Base-by-base conservation (phyloP, 2,888 invertebrate species). In the Amiota mariae region DNA sequence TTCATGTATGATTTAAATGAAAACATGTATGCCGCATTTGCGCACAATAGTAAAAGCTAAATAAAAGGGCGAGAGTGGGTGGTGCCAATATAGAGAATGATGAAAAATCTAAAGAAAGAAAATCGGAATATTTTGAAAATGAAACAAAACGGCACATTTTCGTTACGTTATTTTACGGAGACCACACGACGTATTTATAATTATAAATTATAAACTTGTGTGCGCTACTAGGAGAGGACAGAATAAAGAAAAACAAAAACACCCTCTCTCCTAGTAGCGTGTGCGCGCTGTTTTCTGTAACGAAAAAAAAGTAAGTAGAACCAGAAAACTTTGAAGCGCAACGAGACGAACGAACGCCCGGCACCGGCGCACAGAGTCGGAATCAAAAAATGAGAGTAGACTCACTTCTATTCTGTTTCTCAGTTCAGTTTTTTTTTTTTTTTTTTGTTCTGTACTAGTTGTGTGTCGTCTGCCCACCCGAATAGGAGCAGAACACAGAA, bases 321-420 rank as follows among this genome's bases (percentile, higher is more conserved):
- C 59, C 11, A 9, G 9, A 59, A 59, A 59, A 20, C 15, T 18
- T 13, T 15, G 18, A 8, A 59, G 3, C 54, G 4, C 59, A 59
- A 59, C 59, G 59, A 59, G 20, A 59, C 59, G 56, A 70, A 54
- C 24, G 36, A 75, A 77, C 77, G 76, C 77, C 79, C 74, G 77
- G 78, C 78, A 79, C 78, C 79, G 79, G 78, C 78, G 79, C 79
- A 80, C 51, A 76, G 78, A 15, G 18, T 54, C 48, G 54, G n/a
- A 48, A 11, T 66, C 63, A 18, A 6, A 8, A 11, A 36, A 8
- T 13, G 11, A 11, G 9, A 36, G 63, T 36, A 11, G 9, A 36
- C 63, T 24, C 63, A n/a, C 63, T 36, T 24, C 0, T 18, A n/a
- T 47, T 64, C 64, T 15, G 13, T 64, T 12, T 64, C 59, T 11